Base-by-base conservation (phyloP, 2,113 vertebrate genomes). In the Nerophis lumbriciformis region DNA sequence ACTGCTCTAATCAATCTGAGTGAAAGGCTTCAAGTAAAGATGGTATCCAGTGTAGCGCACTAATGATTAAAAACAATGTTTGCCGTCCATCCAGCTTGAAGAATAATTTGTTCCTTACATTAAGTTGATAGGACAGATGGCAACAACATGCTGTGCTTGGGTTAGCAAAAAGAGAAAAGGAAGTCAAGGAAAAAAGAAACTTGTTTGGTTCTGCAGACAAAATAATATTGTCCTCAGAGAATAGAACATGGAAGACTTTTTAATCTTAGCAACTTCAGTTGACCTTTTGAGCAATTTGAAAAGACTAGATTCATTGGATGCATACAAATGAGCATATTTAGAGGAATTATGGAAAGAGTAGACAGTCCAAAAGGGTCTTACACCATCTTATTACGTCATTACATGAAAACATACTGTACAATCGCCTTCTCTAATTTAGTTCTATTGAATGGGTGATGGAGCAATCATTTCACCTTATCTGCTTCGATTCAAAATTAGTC, bases 1-100 rank as follows among this genome's bases (percentile, higher is more conserved):
- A 28, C 28, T 28, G 1, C 55, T 4, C n/a, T 63, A 75, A 73
- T 83, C 80, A 80, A 85, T 87, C 81, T 83, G 56, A 63, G 48
- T 70, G 72, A 80, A 78, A 79, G 79, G 47, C 50, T 76, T 57
- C 66, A 66, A 74, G 72, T 65, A 69, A 65, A 69, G 54, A 37
- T 45, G 70, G 66, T 60, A 70, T 61, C 74, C 65, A 38, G 53
- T 13, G 35, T 10, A 39, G 61, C 16, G 42, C 39, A 59, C 59
- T 52, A 73, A 81, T 54, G 68, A 69, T 71, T 65, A 69, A 76
- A 71, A 69, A 72, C 75, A 72, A 48, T 36, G 54, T 84, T 70
- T 61, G 62, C 63, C 59, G 70, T 69, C 47, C 58, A 42, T 79
- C 71, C 62, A 57, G 11, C 11, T 45, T 45, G 42, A 47, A 57